Evolutionary conservation across 2,797 vertebrate genomes (phyloP).

Genomic region (Coregonus ussuriensis): DNA sequence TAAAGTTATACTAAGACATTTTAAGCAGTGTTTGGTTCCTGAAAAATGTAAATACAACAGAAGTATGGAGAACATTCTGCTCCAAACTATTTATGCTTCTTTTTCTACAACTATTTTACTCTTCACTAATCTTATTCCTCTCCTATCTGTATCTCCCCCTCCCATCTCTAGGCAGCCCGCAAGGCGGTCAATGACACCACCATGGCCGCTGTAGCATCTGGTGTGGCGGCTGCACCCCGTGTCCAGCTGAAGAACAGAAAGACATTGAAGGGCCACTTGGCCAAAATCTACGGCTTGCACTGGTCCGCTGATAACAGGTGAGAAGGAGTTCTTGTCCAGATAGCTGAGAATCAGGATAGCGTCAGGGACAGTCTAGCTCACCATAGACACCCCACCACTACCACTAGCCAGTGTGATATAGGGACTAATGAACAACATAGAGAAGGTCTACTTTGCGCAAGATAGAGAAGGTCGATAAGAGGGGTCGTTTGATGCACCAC

Average conservation of each 20-base stretch:
- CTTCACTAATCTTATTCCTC: neutral
- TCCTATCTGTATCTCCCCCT: neutral
- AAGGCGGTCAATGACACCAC: slow-evolving; percentile 70
- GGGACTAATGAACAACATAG: neutral
- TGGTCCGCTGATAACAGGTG: slow-evolving; percentile 87
- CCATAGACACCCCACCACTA: neutral
- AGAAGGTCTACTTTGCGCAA: too few relatives aligned
- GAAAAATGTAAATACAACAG: neutral
- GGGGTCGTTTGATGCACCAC: too few relatives aligned
- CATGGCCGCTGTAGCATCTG: slow-evolving; percentile 60
- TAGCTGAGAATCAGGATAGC: neutral
- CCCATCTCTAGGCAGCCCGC: slow-evolving; percentile 65
- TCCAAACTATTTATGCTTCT: neutral
- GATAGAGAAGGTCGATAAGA: too few relatives aligned
- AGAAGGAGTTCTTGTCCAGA: neutral
- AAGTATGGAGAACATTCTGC: neutral
- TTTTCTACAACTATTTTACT: neutral
- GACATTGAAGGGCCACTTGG: slow-evolving; percentile 87
- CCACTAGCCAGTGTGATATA: neutral
- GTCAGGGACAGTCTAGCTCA: neutral
- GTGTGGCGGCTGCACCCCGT: slow-evolving; percentile 70
- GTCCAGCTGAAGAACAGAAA: slow-evolving; percentile 88
- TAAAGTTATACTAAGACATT: neutral
- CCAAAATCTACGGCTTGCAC: slow-evolving; percentile 91
- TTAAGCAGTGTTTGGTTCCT: neutral